Evolutionary conservation across 2,113 vertebrate species (phyloP).

Genomic region (Sander lucioperca): DNA sequence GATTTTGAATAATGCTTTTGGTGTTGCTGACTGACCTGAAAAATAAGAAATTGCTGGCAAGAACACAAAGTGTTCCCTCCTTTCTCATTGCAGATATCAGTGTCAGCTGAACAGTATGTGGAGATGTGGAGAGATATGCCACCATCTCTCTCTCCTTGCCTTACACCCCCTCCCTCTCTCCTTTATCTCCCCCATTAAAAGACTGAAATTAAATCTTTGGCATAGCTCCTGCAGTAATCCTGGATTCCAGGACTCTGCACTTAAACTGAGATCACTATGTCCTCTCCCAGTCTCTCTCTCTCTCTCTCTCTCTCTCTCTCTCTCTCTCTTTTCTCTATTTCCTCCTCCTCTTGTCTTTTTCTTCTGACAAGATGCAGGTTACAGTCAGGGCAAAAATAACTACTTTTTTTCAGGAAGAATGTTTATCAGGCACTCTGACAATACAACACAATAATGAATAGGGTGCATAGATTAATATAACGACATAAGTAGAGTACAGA

Average conservation of each 20-base stretch:
- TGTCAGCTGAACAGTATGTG: constrained; percentile 29
- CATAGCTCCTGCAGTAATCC: constrained; percentile 25
- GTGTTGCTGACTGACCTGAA: constrained; percentile 24
- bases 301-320: background rate
- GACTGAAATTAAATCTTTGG: constrained; percentile 48
- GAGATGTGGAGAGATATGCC: constrained; percentile 29
- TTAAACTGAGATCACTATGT: constrained; percentile 4
- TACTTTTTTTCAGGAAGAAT: background rate
- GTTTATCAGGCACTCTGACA: background rate
- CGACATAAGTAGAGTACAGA: too few species aligned
- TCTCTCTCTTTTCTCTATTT: background rate
- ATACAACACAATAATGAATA: background rate
- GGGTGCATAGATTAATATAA: background rate
- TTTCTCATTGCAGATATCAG: constrained; percentile 10
- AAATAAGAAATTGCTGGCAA: background rate
- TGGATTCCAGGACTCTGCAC: constrained; percentile 14
- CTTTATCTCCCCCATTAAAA: constrained; percentile 28
- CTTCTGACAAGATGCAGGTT: background rate
- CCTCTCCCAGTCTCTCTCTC: background rate
- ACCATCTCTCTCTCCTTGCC: background rate
- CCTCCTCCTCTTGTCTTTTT: background rate
- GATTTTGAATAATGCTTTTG: background rate
- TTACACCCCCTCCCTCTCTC: background rate
- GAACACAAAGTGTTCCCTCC: constrained; percentile 30
- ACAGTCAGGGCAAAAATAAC: background rate